These are phyloP conservation scores for Falco biarmicus DNA, from an alignment of 2,797 vertebrate genomes.

Conservation along the genomic window DNA sequence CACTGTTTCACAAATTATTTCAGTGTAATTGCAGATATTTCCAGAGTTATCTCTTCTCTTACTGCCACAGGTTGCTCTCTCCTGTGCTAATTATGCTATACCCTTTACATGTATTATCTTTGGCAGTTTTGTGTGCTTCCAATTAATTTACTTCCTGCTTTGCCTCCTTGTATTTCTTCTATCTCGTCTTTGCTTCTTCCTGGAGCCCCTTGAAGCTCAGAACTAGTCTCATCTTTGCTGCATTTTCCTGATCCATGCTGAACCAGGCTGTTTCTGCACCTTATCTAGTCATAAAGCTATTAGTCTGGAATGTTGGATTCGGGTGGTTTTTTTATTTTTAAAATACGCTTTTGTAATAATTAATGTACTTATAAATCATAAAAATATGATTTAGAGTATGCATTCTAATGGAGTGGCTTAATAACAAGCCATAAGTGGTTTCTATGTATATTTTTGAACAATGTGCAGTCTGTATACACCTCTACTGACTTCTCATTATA, in stretches of 20 bases:
- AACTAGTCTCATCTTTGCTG: background rate
- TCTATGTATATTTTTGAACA: background rate
- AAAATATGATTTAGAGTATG: background rate
- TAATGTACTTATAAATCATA: background rate
- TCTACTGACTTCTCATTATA: background rate
- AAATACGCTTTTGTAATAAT: background rate
- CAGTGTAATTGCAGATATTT: background rate
- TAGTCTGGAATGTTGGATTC: background rate
- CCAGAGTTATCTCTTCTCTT: background rate
- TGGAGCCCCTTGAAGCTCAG: background rate
- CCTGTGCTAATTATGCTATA: background rate
- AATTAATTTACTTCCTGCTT: background rate
- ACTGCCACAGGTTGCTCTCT: background rate
- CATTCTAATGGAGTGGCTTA: background rate
- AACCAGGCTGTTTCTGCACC: background rate
- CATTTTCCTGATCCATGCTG: background rate
- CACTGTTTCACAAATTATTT: fast-evolving
- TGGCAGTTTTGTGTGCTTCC: background rate
- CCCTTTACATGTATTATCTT: background rate
- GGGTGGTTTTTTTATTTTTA: background rate
- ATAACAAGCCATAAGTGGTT: background rate
- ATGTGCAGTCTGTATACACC: background rate
- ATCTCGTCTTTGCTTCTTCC: background rate
- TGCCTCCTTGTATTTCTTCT: background rate
- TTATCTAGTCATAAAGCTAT: background rate